phyloP scores from a whole-genome alignment of 1,140 invertebrate genomes.

The Drosophila parvula region DNA sequence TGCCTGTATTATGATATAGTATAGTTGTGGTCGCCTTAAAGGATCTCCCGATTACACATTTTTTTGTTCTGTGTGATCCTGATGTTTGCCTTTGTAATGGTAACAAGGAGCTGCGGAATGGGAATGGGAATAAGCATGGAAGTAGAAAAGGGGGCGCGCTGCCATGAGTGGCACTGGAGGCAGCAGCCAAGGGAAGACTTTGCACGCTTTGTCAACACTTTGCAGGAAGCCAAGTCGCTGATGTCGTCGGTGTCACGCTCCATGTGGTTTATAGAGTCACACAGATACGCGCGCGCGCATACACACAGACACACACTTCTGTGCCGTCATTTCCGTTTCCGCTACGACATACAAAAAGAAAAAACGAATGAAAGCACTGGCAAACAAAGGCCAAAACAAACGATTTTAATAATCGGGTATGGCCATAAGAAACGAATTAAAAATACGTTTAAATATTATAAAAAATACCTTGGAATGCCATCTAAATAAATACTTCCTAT shows the following conservation, averaged over 20 bases:
- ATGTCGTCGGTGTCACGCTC: constrained; percentile 66
- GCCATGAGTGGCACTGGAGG: constrained; percentile 10
- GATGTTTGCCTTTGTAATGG: constrained; percentile 44
- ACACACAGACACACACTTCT: constrained; percentile 5
- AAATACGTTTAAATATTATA: neutral
- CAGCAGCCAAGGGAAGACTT: constrained; percentile 17
- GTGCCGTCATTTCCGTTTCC: constrained; percentile 73
- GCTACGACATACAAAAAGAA: constrained; percentile 26
- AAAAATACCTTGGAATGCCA: neutral
- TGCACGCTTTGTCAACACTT: constrained; percentile 66
- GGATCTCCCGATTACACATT: neutral
- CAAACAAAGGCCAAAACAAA: constrained; percentile 11
- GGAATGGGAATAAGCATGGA: neutral
- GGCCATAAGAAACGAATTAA: neutral
- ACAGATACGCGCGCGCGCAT: constrained; percentile 2
- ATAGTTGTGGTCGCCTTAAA: too few relatives aligned
- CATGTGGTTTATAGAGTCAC: constrained; percentile 43
- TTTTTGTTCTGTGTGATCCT: constrained; percentile 2
- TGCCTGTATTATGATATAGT: too few relatives aligned
- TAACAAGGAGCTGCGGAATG: constrained; percentile 20
- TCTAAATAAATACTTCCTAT: too few relatives aligned
- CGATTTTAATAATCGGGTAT: too few relatives aligned
- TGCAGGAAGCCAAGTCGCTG: constrained; percentile 53
- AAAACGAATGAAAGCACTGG: constrained; percentile 16
- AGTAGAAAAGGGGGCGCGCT: constrained; percentile 1